Evolutionary conservation across 2,113 vertebrate genomes (phyloP).

Genomic region (Poeciliopsis prolifica): DNA sequence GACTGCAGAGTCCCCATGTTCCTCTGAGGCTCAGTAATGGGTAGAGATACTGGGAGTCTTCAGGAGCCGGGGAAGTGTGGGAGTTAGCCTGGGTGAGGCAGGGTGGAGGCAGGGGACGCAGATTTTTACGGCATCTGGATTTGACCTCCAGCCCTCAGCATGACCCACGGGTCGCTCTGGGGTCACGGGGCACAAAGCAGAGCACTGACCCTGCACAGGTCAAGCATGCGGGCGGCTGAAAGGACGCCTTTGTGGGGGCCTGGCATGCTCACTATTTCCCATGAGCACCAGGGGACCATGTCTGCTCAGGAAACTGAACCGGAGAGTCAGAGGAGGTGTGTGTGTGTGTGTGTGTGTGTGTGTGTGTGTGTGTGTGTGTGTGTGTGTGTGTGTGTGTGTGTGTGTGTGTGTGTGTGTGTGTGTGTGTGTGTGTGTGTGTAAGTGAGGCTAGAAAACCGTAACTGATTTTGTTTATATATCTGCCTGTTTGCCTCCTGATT

Average conservation of each 20-base stretch:
- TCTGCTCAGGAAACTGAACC: slow-evolving; percentile 76
- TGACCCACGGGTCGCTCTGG: slow-evolving; percentile 72
- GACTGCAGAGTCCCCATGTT: slow-evolving; percentile 56
- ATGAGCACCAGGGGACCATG: slow-evolving; percentile 77
- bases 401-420: too few species aligned
- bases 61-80: not conserved
- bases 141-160: slow-evolving; percentile 75
- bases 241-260: slow-evolving; percentile 81
- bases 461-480: slow-evolving; percentile 66
- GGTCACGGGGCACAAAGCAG: slow-evolving; percentile 81
- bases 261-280: slow-evolving; percentile 82
- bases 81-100: not conserved
- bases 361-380: slow-evolving; percentile 57
- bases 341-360: slow-evolving; percentile 47
- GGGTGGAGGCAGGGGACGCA: not conserved
- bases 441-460: slow-evolving; percentile 48
- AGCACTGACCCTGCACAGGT: slow-evolving; percentile 80
- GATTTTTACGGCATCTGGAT: slow-evolving; percentile 76
- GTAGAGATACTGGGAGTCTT: slow-evolving; percentile 51
- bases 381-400: slow-evolving; percentile 48
- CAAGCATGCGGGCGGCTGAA: slow-evolving; percentile 82
- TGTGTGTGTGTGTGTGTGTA: slow-evolving; percentile 48
- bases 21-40: slow-evolving; percentile 50
- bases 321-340: slow-evolving; percentile 67
- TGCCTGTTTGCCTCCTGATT: slow-evolving; percentile 56